These are phyloP conservation scores for Eupithecia tripunctaria DNA, from an alignment of 2,888 invertebrate genomes.

Conservation along the genomic window DNA sequence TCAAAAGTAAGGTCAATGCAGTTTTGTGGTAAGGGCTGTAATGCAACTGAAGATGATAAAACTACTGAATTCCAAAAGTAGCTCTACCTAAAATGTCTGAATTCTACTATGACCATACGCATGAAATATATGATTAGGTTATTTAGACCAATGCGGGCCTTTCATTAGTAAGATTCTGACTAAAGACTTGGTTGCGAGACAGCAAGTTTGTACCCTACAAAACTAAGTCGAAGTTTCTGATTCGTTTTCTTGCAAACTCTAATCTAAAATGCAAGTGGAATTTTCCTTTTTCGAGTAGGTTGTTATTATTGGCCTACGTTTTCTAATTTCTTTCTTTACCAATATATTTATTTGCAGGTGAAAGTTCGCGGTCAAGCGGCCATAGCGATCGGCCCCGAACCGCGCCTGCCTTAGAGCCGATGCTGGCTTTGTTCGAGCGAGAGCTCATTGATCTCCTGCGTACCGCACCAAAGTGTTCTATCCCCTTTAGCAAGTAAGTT, in stretches of 20 bases:
- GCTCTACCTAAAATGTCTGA: neutral
- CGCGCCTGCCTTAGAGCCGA: conserved; percentile 87
- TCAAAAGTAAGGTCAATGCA: no score
- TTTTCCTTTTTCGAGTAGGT: neutral
- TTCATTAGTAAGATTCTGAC: no score
- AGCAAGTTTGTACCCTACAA: neutral
- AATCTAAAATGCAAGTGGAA: no score
- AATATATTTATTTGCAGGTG: conserved; percentile 53
- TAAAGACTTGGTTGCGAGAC: neutral
- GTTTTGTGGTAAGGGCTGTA: neutral
- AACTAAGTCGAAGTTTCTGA: no score
- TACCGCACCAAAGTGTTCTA: conserved; percentile 91
- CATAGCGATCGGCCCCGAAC: conserved; percentile 80
- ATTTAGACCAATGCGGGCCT: neutral
- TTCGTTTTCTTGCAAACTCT: no score
- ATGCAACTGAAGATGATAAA: no score
- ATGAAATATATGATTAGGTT: neutral
- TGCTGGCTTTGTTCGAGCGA: conserved; percentile 91
- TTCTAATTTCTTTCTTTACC: neutral
- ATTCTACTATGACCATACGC: neutral
- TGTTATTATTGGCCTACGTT: neutral
- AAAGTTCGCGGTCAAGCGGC: conserved; percentile 66
- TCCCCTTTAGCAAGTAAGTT: conserved; percentile 86
- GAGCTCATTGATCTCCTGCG: conserved; percentile 94
- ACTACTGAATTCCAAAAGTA: neutral